These are phyloP conservation scores for Corythaeola cristata DNA, from an alignment of 2,113 vertebrate species.

Conservation along the genomic window DNA sequence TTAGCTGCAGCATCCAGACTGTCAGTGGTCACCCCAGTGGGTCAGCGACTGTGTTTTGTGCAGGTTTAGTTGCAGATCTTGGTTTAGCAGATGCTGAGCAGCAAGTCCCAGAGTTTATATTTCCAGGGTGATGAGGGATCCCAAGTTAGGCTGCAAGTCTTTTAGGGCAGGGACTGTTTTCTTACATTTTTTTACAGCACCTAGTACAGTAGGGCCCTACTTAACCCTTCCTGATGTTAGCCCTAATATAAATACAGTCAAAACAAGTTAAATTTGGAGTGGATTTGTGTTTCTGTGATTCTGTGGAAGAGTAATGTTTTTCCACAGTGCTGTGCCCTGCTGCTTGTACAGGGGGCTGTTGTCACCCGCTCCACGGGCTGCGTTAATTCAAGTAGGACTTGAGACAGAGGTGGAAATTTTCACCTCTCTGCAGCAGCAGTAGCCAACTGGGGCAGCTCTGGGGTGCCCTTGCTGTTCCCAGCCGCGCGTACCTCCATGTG, in stretches of 20 bases:
- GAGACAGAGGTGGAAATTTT: not conserved
- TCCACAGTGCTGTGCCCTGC: not conserved
- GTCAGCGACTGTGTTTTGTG: not conserved
- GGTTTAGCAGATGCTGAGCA: not conserved
- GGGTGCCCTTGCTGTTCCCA: not conserved
- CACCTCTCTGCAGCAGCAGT: not conserved
- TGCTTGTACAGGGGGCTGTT: not conserved
- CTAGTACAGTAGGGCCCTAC: not conserved
- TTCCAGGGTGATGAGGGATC: not conserved
- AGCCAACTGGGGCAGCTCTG: not conserved
- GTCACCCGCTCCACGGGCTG: fast-evolving
- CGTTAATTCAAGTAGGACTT: not conserved
- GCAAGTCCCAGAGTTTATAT: not conserved
- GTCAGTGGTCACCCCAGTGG: not conserved
- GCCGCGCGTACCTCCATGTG: fast-evolving
- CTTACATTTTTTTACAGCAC: not conserved
- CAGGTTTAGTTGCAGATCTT: not conserved
- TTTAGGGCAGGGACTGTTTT: not conserved
- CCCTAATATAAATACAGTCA: not conserved
- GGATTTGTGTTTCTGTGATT: not conserved
- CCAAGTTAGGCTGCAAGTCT: not conserved
- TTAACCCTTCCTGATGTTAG: not conserved
- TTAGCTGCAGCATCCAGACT: not conserved
- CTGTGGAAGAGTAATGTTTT: not conserved
- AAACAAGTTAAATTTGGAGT: not conserved